These are phyloP conservation scores for Oligia fasciuncula DNA, from an alignment of 2,888 invertebrate genomes.

Conservation along the genomic window DNA sequence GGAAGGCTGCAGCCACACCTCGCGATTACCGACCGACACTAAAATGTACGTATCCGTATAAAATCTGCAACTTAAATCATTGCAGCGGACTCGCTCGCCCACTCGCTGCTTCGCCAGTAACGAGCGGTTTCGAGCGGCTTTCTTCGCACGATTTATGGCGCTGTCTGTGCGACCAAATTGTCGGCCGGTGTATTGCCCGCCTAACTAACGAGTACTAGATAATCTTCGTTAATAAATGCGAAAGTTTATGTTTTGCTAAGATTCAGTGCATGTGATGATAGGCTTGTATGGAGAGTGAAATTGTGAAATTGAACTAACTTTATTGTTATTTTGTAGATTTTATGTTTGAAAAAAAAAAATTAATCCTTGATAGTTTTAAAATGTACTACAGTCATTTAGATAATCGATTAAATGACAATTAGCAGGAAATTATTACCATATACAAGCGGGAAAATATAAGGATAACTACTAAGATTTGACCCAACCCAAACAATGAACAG, in stretches of 20 bases:
- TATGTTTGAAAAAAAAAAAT: neutral
- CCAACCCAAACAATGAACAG: too few relatives aligned
- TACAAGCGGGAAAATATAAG: neutral
- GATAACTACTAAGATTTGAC: slow-evolving; percentile 1
- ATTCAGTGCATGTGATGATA: slow-evolving; percentile 44
- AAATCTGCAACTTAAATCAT: slow-evolving; percentile 66
- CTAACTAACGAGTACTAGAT: slow-evolving; percentile 65
- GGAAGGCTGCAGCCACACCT: slow-evolving; percentile 63
- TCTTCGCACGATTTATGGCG: slow-evolving; percentile 66
- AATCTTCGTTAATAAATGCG: slow-evolving; percentile 64
- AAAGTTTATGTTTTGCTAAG: slow-evolving; percentile 61
- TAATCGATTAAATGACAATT: neutral
- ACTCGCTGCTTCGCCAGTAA: slow-evolving; percentile 58
- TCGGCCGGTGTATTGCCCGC: slow-evolving; percentile 57
- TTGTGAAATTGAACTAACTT: slow-evolving; percentile 24
- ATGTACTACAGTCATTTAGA: neutral
- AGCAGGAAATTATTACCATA: neutral
- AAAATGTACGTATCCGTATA: slow-evolving; percentile 59
- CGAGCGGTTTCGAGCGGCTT: slow-evolving; percentile 63
- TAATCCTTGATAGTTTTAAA: neutral
- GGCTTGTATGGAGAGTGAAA: slow-evolving; percentile 28
- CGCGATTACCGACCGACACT: slow-evolving; percentile 51
- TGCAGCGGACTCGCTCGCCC: slow-evolving; percentile 63
- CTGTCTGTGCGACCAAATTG: slow-evolving; percentile 62
- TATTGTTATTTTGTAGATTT: slow-evolving; percentile 2